Conservation (phyloP, 2,797 vertebrate genomes). For the Channa striata region DNA sequence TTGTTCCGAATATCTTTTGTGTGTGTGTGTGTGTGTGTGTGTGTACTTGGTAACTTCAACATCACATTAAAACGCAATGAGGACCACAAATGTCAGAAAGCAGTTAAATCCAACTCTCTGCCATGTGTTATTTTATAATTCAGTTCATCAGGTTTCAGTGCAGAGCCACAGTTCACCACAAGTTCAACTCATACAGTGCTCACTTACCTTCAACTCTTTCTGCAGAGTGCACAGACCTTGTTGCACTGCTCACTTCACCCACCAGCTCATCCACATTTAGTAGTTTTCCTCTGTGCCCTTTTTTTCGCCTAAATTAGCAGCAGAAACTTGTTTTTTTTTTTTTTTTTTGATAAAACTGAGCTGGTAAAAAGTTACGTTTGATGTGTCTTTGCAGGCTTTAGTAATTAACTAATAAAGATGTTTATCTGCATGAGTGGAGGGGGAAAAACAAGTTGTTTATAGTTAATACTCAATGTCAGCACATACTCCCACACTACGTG, state of each 20-base stretch:
- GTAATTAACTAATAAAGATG: background rate
- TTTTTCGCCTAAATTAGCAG: slow-evolving; percentile 13
- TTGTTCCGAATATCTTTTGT: background rate
- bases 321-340: background rate
- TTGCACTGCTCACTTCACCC: background rate
- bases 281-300: background rate
- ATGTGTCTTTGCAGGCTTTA: background rate
- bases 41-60: too few relatives aligned
- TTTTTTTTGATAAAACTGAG: background rate
- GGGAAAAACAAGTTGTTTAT: background rate
- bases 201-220: background rate
- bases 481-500: background rate
- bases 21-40: too few relatives aligned
- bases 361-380: background rate
- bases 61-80: too few relatives aligned
- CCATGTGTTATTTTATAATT: background rate
- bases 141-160: slow-evolving; percentile 4
- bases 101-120: background rate
- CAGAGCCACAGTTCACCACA: background rate
- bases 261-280: background rate
- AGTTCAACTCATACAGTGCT: background rate
- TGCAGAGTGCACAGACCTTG: background rate
- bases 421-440: background rate
- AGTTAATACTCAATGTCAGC: background rate
- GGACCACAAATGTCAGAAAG: background rate